phyloP scores from a whole-genome alignment of 2,888 invertebrate genomes.

The Rhagonycha lutea region DNA sequence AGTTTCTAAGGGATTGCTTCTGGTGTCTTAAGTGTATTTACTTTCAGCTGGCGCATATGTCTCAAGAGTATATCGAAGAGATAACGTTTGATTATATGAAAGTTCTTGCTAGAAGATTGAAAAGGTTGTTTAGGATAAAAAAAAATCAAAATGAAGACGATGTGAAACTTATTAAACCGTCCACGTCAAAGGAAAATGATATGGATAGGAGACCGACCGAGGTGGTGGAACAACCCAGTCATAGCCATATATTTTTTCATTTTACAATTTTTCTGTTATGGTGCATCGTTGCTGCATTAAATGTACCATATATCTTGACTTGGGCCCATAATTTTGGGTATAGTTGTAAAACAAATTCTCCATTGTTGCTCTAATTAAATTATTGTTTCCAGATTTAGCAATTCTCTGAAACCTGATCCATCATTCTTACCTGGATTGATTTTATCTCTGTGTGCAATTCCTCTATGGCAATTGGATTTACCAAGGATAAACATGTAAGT shows the following conservation, averaged over 20 bases:
- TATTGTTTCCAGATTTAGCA: slow-evolving; percentile 56
- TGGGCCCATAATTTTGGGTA: slow-evolving; percentile 84
- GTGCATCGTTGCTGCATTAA: slow-evolving; percentile 66
- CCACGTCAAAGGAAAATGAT: not conserved
- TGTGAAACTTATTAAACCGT: not conserved
- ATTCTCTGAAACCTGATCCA: slow-evolving; percentile 65
- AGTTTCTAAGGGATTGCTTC: slow-evolving; percentile 28
- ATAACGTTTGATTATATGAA: slow-evolving; percentile 45
- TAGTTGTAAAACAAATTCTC: slow-evolving; percentile 41
- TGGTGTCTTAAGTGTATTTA: slow-evolving; percentile 35
- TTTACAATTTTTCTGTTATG: slow-evolving; percentile 73
- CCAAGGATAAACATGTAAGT: slow-evolving; percentile 69
- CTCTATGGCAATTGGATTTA: slow-evolving; percentile 70
- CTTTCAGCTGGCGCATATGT: slow-evolving; percentile 71
- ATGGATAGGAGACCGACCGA: not conserved
- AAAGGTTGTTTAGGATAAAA: not conserved
- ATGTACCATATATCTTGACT: slow-evolving; percentile 72
- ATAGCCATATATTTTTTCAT: slow-evolving; percentile 68
- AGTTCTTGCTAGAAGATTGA: slow-evolving; percentile 42
- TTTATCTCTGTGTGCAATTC: slow-evolving; percentile 62
- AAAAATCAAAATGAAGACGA: not conserved
- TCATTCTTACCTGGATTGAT: slow-evolving; percentile 63
- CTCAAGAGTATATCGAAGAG: slow-evolving; percentile 73
- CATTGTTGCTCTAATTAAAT: not conserved
- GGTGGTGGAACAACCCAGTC: slow-evolving; percentile 15